Evolutionary conservation across 1,140 invertebrate species (phyloP), one percentile per base, ranked within the genome.

Genomic region (Oreohelix idahoensis): DNA sequence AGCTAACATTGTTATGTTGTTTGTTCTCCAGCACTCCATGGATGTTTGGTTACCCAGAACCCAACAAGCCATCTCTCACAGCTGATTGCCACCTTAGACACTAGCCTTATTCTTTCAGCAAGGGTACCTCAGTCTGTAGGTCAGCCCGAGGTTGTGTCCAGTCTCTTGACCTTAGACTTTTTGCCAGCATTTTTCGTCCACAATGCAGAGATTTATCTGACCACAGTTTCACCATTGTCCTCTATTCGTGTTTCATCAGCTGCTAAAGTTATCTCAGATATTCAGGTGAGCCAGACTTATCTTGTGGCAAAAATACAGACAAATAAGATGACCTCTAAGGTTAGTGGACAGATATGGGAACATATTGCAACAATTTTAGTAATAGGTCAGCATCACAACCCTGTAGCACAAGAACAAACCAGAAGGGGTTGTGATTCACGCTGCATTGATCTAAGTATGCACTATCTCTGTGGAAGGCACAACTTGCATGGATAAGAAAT

Each of bases 121-220:
- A 69, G 84, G 29, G 87, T 93, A 0, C 58, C 85, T 8, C 51
- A 66, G 0, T 32, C 82, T 20, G 84, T 86, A 39, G 87, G 87
- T 39, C 89, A 92, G 76, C 76, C 85, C 29, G 85, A 88, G 76
- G 85, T 92, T 1, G 82, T 79, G 15, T 88, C 90, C 10, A 38
- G 74, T 26, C 71, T 84, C 35, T n/a, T 89, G 10, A 84, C 76
- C 4, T 81, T 93, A 29, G 83, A 89, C 15, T 91, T 92, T 75
- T 58, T 90, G 2, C 92, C 92, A 51, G 87, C 92, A 42, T 92
- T 93, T 79, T 86, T 91, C 84, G 85, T 93, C 2, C 88, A 89
- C 76, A 90, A 88, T 38, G 70, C 83, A 15, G 92, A 92, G 80
- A 63, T 92, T 0, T 86, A 88, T 45, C 83, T 92, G 10, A 88